A percentile compares a stretch with the other conserved stretches of the same genome.
Conservation (phyloP, 2,888 invertebrate genomes). For the Drosophila emarginata region DNA sequence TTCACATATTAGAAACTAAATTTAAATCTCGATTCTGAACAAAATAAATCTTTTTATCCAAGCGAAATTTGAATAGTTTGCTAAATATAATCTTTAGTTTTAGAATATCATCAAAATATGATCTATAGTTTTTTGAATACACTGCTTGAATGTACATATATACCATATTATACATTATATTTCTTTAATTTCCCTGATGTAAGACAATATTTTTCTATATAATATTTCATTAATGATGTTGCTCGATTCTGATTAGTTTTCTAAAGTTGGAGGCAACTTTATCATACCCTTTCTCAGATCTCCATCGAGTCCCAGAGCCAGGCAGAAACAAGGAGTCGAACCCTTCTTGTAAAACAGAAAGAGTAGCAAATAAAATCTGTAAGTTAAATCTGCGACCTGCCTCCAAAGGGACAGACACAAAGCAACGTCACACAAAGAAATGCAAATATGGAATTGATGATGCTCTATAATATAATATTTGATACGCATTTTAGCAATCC, state of each 20-base stretch:
- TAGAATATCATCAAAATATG: too few species aligned
- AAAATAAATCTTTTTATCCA: too few species aligned
- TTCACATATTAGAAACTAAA: too few species aligned
- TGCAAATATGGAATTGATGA: neutral
- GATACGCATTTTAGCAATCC: too few species aligned
- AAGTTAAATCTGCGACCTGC: slow-evolving; percentile 57
- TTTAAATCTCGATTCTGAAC: too few species aligned
- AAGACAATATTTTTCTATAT: neutral
- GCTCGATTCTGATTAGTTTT: neutral
- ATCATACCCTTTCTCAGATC: neutral
- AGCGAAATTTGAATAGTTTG: too few species aligned
- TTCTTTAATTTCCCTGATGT: too few species aligned
- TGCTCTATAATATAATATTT: neutral
- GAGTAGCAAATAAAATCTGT: slow-evolving; percentile 49
- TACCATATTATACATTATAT: too few species aligned
- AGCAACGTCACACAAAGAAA: neutral
- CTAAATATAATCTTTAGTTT: too few species aligned
- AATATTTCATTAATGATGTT: neutral
- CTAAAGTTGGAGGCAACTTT: neutral
- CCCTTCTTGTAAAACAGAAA: slow-evolving; percentile 20
- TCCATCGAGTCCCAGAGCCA: neutral
- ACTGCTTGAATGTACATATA: too few species aligned
- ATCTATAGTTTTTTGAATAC: too few species aligned
- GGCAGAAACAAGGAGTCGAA: neutral
- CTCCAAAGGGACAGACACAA: slow-evolving; percentile 18